These are phyloP conservation scores for Mesaphorura yosii DNA, from an alignment of 1,140 invertebrate genomes.

Conservation along the genomic window DNA sequence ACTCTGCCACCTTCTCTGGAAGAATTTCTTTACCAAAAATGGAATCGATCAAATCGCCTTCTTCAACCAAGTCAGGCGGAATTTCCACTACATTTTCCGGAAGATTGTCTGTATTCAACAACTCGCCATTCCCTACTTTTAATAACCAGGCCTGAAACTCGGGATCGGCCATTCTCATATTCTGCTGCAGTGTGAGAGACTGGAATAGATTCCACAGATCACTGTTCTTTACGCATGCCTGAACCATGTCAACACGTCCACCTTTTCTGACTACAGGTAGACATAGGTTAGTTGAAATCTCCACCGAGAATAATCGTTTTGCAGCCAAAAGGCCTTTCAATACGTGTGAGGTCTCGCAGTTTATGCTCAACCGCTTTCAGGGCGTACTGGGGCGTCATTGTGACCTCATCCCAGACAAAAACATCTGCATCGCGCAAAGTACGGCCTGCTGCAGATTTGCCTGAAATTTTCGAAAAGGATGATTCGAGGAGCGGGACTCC, in stretches of 20 bases:
- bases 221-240: slow-evolving; percentile 34
- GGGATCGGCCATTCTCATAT: slow-evolving; percentile 24
- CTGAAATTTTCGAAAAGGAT: slow-evolving; percentile 31
- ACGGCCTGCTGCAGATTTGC: slow-evolving; percentile 27
- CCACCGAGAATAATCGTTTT: slow-evolving; percentile 31
- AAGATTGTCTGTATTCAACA: slow-evolving; percentile 4
- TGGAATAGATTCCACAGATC: slow-evolving; percentile 32
- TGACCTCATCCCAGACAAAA: slow-evolving; percentile 37
- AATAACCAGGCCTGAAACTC: slow-evolving; percentile 25
- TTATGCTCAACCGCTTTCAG: slow-evolving; percentile 34
- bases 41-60: slow-evolving; percentile 32
- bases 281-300: slow-evolving; percentile 44
- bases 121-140: slow-evolving; percentile 25
- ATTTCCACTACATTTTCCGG: slow-evolving; percentile 17
- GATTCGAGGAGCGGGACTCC: slow-evolving; percentile 25
- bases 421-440: slow-evolving; percentile 32
- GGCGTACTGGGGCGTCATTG: slow-evolving; percentile 34
- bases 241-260: slow-evolving; percentile 39
- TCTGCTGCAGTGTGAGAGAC: slow-evolving; percentile 13
- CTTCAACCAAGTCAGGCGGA: slow-evolving; percentile 29
- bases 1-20: slow-evolving; percentile 31
- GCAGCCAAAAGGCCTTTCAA: slow-evolving; percentile 23
- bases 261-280: slow-evolving; percentile 38
- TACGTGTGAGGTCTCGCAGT: slow-evolving; percentile 33
- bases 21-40: slow-evolving; percentile 33